Evolutionary conservation across 1,140 invertebrate genomes (phyloP).

Genomic region (Drosophila bipectinata): DNA sequence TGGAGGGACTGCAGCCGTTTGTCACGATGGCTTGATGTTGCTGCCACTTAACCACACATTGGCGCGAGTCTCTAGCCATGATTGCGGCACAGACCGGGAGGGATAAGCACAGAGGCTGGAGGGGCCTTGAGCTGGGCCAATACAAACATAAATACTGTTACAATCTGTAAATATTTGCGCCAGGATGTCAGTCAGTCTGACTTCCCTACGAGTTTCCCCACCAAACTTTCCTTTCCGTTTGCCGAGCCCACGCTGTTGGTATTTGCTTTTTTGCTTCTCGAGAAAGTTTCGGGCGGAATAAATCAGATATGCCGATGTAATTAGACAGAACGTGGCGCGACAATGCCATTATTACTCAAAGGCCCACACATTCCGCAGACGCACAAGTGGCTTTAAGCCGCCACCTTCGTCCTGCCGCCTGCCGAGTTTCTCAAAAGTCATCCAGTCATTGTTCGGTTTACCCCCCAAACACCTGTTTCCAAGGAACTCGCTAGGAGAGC

Average conservation of each 20-base stretch:
- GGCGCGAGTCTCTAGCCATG: slow-evolving; percentile 30
- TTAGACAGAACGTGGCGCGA: slow-evolving; percentile 19
- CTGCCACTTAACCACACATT: slow-evolving; percentile 35
- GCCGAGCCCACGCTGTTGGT: neutral
- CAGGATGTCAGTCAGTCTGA: slow-evolving; percentile 47
- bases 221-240: slow-evolving; percentile 22
- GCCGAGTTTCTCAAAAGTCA: slow-evolving; percentile 61
- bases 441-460: slow-evolving; percentile 38
- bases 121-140: neutral
- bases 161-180: slow-evolving; percentile 48
- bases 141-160: slow-evolving; percentile 32
- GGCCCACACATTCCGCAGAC: slow-evolving; percentile 47
- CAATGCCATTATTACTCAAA: slow-evolving; percentile 6
- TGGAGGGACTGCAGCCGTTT: slow-evolving; percentile 29
- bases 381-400: slow-evolving; percentile 40
- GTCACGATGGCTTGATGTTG: slow-evolving; percentile 39
- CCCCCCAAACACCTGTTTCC: slow-evolving; percentile 26
- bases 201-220: slow-evolving; percentile 43
- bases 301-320: slow-evolving; percentile 23
- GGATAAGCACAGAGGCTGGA: neutral
- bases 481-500: slow-evolving; percentile 8
- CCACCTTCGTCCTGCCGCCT: slow-evolving; percentile 45
- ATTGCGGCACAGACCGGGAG: neutral
- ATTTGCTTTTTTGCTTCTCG: slow-evolving; percentile 11
- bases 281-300: slow-evolving; percentile 2